Base-by-base conservation (phyloP, 2,797 vertebrate genomes). In the Poliocrania exsul region DNA sequence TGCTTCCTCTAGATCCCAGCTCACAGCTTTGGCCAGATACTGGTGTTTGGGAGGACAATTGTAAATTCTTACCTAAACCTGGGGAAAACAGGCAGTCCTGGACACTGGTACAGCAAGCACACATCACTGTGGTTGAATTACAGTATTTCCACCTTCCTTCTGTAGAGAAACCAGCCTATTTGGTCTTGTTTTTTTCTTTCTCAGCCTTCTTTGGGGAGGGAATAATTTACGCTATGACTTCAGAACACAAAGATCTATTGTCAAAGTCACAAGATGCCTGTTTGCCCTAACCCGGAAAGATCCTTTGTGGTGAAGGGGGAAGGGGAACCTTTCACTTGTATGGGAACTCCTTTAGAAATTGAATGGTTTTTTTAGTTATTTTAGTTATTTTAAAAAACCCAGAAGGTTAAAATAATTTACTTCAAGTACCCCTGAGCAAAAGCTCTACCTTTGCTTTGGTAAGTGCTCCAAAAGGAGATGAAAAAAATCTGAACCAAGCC, bases 201-300 rank as follows among this genome's bases (percentile, higher is more conserved):
- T 23, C 33, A 69, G 65, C 9, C 25, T 67, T 71, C 51, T 66
- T 49, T 49, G 25, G 72, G 24, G 19, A 79, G n/a, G 11, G 53
- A 83, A 74, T 91, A 83, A 93, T 90, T 86, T 90, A 96, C 29
- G n/a, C 42, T 37, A 25, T 53, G 33, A 28, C 70, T 86, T 83
- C 72, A 37, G 58, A 91, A 88, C 65, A 97, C 58, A 93, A 88
- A 95, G 92, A 71, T 25, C 66, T 73, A 73, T 77, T 94, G 77
- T 92, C 56, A 61, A 86, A 82, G 67, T 69, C 91, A 74, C 57
- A 91, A 85, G 86, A n/a, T 83, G 61, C 58, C 50, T 62, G 67
- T 85, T 86, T 88, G 31, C 20, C 49, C 61, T 71, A 74, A 61
- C 14, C 5, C 5, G 28, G 75, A 85, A 31, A 81, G 61, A 71